Base-by-base conservation (phyloP, 2,888 invertebrate genomes). In the Phragmatobia fuliginosa region DNA sequence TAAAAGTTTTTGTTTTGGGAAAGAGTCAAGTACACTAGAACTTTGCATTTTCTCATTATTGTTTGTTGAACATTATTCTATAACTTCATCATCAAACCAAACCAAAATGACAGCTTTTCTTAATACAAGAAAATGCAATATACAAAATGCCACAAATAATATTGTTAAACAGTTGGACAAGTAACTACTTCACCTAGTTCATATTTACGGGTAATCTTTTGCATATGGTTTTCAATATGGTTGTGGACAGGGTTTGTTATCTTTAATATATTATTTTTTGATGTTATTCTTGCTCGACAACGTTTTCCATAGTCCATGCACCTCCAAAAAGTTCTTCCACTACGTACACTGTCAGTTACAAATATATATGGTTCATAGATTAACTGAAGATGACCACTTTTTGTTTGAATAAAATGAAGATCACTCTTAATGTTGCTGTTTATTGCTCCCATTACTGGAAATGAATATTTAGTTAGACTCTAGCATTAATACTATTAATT, bases 231-330 rank as follows among this genome's bases (percentile, higher is more conserved):
- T 31, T 92, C 92, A 41, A 81, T 59, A 71, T 95, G 95, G 75
- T 95, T 95, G 74, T 95, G 95, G 31, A 94, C 88, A 4, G 94
- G 91, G 72, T 95, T 95, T n/a, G 95, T 95, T 74, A 95, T 90
- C 73, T 90, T 88, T 52, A 95, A 79, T 14, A 94, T 83, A 79
- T 95, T 95, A 80, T 94, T 93, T 84, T 95, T 95, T 16, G 95
- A 95, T 4, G 95, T 95, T 71, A 95, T 95, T 72, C 95, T 88
- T 16, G 95, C 95, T n/a, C 95, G 90, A 82, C 95, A 95, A 61
- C 94, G 89, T 79, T 92, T 94, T 28, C 94, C 93, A 73, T 95
- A 95, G 74, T 95, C 95, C 93, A 94, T 94, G 79, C 95, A 95
- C 62, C 94, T 87, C 95, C 95, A 95, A 79, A 95, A 94, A 8